Conservation (phyloP, 2,113 vertebrate genomes). For the Paramisgurnus dabryanus region DNA sequence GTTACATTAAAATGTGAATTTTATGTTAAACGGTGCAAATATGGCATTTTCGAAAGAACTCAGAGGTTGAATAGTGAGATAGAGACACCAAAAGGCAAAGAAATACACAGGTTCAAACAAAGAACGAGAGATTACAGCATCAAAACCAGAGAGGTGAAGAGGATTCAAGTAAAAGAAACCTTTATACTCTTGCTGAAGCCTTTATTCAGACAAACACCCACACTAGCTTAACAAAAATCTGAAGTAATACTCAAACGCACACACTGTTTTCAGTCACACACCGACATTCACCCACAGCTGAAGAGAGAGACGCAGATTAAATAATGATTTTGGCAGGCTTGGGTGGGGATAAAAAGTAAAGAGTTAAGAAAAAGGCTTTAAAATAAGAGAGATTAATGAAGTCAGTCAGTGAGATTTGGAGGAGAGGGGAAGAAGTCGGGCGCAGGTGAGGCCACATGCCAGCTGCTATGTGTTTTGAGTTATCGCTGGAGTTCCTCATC, state of each 20-base stretch:
- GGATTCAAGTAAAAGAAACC: background rate
- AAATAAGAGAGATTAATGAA: conserved; percentile 4
- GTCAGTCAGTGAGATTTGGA: conserved; percentile 17
- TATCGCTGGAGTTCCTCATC: too few relatives aligned
- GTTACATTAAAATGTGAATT: too few relatives aligned
- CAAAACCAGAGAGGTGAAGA: background rate
- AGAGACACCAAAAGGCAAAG: background rate
- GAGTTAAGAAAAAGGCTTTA: background rate
- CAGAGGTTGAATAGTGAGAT: background rate
- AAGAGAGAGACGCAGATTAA: conserved; percentile 37
- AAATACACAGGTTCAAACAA: conserved; percentile 35
- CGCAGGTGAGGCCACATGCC: too few relatives aligned
- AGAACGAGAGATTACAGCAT: background rate
- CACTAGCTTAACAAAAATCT: background rate
- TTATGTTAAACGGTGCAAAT: too few relatives aligned
- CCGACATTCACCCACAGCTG: background rate
- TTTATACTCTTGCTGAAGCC: background rate
- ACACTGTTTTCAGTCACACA: background rate
- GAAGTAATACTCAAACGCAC: background rate
- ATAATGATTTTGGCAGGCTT: conserved; percentile 34
- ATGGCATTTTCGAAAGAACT: background rate
- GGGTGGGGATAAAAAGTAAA: background rate
- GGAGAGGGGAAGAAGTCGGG: background rate
- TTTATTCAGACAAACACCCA: conserved; percentile 18
- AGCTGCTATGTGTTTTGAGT: too few relatives aligned